Percentiles rank a stretch among this genome's conserved stretches.
These are phyloP conservation scores for Equus przewalskii DNA, from an alignment of 2,113 vertebrate species.

Conservation along the genomic window DNA sequence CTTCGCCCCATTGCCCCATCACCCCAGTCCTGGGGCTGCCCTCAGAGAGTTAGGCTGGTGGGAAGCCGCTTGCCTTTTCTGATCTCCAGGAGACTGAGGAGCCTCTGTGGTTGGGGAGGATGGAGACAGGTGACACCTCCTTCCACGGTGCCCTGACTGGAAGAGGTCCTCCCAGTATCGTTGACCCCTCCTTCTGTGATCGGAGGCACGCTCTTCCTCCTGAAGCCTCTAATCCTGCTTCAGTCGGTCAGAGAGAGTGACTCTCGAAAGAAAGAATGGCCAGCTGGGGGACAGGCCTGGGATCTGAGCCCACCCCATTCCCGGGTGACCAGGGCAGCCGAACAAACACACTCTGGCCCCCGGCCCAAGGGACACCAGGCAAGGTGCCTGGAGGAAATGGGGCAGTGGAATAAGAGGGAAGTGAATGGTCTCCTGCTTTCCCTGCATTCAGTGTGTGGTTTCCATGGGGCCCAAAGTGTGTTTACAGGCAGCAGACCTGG, in stretches of 20 bases:
- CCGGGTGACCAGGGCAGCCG: conserved; percentile 81
- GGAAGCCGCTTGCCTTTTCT: background rate
- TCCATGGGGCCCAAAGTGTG: conserved; percentile 79
- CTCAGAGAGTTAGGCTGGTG: background rate
- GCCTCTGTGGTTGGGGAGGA: no score
- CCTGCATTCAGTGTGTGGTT: conserved; percentile 78
- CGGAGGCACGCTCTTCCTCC: conserved; percentile 89
- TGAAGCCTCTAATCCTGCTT: conserved; percentile 90
- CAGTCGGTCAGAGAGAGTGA: conserved; percentile 92
- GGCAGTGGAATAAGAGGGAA: conserved; percentile 79
- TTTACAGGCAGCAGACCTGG: conserved; percentile 72
- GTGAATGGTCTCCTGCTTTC: conserved; percentile 77
- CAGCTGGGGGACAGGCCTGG: conserved; percentile 81
- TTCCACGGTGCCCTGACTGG: background rate
- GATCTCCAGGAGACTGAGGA: background rate
- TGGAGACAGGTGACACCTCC: background rate
- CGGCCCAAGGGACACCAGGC: conserved; percentile 77
- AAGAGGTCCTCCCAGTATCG: conserved; percentile 89
- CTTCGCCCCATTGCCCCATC: background rate
- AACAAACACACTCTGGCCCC: conserved; percentile 77
- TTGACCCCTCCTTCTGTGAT: conserved; percentile 88
- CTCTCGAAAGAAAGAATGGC: conserved; percentile 89
- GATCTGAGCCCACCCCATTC: conserved; percentile 82
- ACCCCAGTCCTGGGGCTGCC: background rate
- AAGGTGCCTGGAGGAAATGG: conserved; percentile 81